phyloP scores from a whole-genome alignment of 2,113 vertebrate genomes.

The Rhadina sibilatrix region DNA sequence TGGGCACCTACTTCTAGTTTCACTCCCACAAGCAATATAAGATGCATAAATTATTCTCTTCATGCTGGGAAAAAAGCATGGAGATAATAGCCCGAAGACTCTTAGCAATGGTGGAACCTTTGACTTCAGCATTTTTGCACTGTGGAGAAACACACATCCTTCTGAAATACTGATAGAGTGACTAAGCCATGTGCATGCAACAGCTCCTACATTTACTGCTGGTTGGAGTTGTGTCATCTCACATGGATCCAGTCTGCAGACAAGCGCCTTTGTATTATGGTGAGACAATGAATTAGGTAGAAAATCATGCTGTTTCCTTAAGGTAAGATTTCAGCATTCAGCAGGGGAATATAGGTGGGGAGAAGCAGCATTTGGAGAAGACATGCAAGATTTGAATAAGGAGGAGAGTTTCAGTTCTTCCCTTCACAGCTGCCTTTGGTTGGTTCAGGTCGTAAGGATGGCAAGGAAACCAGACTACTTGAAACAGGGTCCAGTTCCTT shows the following conservation, averaged over 20 bases:
- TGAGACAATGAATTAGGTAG: background rate
- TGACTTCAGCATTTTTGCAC: background rate
- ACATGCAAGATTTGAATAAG: background rate
- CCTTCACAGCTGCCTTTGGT: background rate
- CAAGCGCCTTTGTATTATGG: background rate
- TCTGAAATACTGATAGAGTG: background rate
- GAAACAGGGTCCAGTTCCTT: background rate
- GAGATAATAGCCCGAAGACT: background rate
- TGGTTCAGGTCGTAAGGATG: background rate
- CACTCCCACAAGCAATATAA: background rate
- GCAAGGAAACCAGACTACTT: background rate
- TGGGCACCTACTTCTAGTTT: background rate
- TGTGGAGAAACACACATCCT: background rate
- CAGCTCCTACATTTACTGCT: background rate
- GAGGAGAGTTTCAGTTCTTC: background rate
- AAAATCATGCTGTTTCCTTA: background rate
- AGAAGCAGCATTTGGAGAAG: background rate
- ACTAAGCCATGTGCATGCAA: background rate
- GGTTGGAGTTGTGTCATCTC: background rate
- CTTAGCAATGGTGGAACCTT: background rate
- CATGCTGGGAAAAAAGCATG: background rate
- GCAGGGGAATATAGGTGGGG: background rate
- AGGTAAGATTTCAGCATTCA: background rate
- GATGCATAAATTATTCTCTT: background rate
- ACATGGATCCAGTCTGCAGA: fast-evolving